A percentile compares a stretch with the other conserved stretches of the same genome.
phyloP scores from a whole-genome alignment of 2,888 invertebrate species.

The Conus canariensis region DNA sequence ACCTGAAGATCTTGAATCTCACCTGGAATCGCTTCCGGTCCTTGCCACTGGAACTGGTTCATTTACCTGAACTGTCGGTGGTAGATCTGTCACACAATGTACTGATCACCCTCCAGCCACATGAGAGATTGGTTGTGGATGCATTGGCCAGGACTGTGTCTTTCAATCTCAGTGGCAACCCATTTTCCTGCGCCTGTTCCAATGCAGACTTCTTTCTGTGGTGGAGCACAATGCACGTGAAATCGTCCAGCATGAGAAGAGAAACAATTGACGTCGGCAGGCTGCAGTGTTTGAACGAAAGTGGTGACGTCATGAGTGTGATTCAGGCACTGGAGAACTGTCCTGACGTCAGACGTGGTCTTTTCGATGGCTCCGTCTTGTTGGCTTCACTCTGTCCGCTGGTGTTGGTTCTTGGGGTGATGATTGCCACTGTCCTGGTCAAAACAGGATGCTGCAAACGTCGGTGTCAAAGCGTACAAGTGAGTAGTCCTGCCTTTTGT shows the following conservation, averaged over 20 bases:
- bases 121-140: neutral
- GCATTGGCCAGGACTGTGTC: neutral
- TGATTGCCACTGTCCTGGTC: neutral
- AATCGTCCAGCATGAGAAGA: neutral
- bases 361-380: neutral
- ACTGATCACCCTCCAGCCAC: neutral
- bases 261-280: neutral
- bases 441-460: neutral
- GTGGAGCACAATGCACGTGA: neutral
- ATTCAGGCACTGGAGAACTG: neutral
- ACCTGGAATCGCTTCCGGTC: conserved; percentile 13
- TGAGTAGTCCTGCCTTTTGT: too few species aligned
- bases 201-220: conserved; percentile 9
- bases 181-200: neutral
- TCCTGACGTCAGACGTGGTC: neutral
- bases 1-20: neutral
- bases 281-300: neutral
- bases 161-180: neutral
- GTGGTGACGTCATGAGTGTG: neutral
- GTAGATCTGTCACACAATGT: conserved; percentile 5
- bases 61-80: neutral
- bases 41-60: neutral
- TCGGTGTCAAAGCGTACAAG: too few species aligned
- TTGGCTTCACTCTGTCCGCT: neutral
- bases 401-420: neutral